Evolutionary conservation across 2,888 invertebrate genomes (phyloP).

Genomic region (Brachypterus glaber): DNA sequence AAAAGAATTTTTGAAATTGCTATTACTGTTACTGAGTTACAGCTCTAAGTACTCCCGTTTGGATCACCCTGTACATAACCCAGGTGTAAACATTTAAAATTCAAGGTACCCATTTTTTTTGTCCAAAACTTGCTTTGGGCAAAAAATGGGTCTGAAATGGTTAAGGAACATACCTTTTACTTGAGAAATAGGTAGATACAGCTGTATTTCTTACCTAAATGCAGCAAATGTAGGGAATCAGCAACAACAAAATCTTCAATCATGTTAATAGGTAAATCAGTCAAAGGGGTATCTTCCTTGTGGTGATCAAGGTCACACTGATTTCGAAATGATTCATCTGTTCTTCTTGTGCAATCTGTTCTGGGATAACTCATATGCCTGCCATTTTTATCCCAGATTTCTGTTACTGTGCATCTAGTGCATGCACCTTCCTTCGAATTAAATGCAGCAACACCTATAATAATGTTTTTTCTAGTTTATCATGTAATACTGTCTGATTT

Average conservation of each 20-base stretch:
- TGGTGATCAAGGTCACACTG: slow-evolving; percentile 20
- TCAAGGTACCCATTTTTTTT: too few relatives aligned
- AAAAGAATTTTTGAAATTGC: too few relatives aligned
- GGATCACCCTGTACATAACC: too few relatives aligned
- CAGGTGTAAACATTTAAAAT: too few relatives aligned
- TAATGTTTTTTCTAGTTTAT: too few relatives aligned
- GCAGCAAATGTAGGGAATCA: slow-evolving; percentile 22
- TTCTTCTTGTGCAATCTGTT: slow-evolving; percentile 15
- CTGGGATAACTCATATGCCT: slow-evolving; percentile 18
- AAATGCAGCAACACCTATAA: slow-evolving; percentile 17
- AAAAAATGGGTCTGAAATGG: too few relatives aligned
- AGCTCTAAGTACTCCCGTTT: too few relatives aligned
- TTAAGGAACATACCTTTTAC: too few relatives aligned
- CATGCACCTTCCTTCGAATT: slow-evolving; percentile 18
- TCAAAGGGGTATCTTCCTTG: slow-evolving; percentile 18
- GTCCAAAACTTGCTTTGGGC: too few relatives aligned
- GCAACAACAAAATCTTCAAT: slow-evolving; percentile 21
- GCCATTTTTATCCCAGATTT: slow-evolving; percentile 18
- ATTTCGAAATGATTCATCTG: slow-evolving; percentile 18
- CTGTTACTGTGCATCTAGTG: slow-evolving; percentile 17
- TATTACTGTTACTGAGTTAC: too few relatives aligned
- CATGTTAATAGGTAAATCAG: slow-evolving; percentile 23
- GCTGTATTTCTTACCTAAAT: slow-evolving; percentile 23
- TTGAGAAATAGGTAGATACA: too few relatives aligned
- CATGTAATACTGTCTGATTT: too few relatives aligned